A percentile compares a stretch with the other conserved stretches of the same genome.
phyloP scores from a whole-genome alignment of 2,888 invertebrate species.

The Dichetophora obliterata region DNA sequence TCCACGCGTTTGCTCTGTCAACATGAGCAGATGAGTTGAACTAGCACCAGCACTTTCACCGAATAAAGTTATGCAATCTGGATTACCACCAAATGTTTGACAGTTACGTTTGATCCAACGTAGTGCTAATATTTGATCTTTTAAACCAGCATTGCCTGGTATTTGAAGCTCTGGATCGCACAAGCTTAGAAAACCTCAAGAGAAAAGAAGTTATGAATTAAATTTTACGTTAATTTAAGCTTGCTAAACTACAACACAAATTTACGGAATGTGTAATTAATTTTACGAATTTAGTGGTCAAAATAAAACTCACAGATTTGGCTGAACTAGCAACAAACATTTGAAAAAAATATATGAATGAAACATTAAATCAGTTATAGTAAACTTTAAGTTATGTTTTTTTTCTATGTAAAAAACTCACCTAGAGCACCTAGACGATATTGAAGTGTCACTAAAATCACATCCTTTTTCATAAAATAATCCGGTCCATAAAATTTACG shows the following conservation, averaged over 20 bases:
- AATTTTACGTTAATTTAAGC: too few relatives aligned
- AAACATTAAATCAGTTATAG: too few relatives aligned
- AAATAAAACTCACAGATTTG: too few relatives aligned
- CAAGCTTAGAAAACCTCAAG: slow-evolving; percentile 67
- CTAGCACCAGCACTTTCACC: slow-evolving; percentile 70
- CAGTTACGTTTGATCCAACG: slow-evolving; percentile 70
- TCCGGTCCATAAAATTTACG: slow-evolving; percentile 63
- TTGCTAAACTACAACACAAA: too few relatives aligned
- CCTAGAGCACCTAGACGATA: slow-evolving; percentile 68
- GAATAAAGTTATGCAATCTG: slow-evolving; percentile 69
- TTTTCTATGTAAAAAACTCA: too few relatives aligned
- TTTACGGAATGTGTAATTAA: too few relatives aligned
- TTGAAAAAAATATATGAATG: too few relatives aligned
- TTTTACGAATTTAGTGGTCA: too few relatives aligned
- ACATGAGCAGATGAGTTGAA: slow-evolving; percentile 64
- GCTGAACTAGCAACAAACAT: too few relatives aligned
- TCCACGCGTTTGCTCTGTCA: slow-evolving; percentile 68
- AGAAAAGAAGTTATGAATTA: background rate
- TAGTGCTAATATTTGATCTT: slow-evolving; percentile 69
- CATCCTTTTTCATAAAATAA: slow-evolving; percentile 65
- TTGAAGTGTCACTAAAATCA: slow-evolving; percentile 67
- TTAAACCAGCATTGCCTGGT: slow-evolving; percentile 70
- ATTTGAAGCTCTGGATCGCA: slow-evolving; percentile 66
- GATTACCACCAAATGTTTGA: slow-evolving; percentile 68
- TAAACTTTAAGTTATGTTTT: too few relatives aligned